A percentile compares a stretch with the other conserved stretches of the same genome.
Evolutionary conservation across 2,797 vertebrate species (phyloP).

Genomic region (Scolopax bukidnonensis): DNA sequence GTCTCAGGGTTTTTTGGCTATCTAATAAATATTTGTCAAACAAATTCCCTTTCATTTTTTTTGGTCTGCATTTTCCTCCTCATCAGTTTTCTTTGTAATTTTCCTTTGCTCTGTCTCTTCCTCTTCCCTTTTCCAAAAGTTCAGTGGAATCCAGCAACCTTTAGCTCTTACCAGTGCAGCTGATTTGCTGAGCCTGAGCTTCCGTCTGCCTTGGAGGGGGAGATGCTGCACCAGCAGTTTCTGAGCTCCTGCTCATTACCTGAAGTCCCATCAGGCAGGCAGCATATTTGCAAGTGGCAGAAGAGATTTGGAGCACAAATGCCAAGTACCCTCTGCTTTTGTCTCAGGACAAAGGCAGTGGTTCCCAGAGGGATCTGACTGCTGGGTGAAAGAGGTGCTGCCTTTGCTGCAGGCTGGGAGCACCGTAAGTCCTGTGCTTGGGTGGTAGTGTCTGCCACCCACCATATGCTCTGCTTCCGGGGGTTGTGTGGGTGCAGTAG

Average conservation of each 20-base stretch:
- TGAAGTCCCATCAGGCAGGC: fast-evolving
- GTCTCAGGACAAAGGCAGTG: not conserved
- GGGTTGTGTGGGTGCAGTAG: not conserved
- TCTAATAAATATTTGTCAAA: not conserved
- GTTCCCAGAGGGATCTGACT: not conserved
- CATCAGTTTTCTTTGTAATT: not conserved
- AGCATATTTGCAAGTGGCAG: not conserved
- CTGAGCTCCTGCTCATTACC: not conserved
- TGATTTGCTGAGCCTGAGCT: not conserved
- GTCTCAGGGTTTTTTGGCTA: not conserved
- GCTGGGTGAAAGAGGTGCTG: not conserved
- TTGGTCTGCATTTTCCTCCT: not conserved
- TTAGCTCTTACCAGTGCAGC: not conserved
- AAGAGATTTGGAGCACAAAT: not conserved
- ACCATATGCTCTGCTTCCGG: fast-evolving
- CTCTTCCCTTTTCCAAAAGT: not conserved
- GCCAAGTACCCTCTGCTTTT: not conserved
- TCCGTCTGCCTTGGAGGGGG: not conserved
- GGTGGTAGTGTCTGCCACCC: not conserved
- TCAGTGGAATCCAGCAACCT: not conserved
- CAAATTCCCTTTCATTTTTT: not conserved
- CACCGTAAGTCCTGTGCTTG: fast-evolving
- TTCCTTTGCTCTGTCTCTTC: not conserved
- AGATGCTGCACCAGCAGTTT: not conserved
- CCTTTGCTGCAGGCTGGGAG: not conserved